These are phyloP conservation scores for Rosalia funebris DNA, from an alignment of 2,888 invertebrate species.

Conservation along the genomic window DNA sequence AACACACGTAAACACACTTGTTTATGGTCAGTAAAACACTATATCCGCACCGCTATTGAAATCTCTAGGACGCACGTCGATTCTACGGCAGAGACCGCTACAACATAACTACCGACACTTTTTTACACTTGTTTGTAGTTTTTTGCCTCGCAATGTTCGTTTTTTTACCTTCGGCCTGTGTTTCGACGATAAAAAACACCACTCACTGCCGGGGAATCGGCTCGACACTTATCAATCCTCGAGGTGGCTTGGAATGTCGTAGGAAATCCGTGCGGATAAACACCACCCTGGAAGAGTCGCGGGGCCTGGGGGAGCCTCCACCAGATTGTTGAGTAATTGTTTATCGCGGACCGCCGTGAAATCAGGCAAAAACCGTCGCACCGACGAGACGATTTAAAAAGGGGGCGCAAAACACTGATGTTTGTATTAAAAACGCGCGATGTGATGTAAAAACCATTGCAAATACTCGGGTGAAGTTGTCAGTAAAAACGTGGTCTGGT, in stretches of 20 bases:
- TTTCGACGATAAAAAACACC: neutral
- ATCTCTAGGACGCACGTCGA: conserved; percentile 22
- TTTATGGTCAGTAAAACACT: conserved; percentile 9
- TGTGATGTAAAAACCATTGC: conserved; percentile 40
- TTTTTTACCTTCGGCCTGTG: neutral
- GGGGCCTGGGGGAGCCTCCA: conserved; percentile 7
- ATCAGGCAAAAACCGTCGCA: conserved; percentile 35
- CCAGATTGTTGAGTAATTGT: conserved; percentile 20
- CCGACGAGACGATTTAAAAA: conserved; percentile 29
- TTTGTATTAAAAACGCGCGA: conserved; percentile 31
- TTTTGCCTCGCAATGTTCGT: conserved; percentile 4
- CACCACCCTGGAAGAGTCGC: neutral
- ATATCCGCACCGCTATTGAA: conserved; percentile 2
- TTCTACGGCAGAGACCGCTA: neutral
- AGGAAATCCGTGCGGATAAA: neutral
- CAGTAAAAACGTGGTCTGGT: conserved; percentile 40
- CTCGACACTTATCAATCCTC: neutral
- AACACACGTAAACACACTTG: conserved; percentile 14
- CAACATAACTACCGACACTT: conserved; percentile 10
- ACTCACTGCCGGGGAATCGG: neutral
- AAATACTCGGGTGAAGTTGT: conserved; percentile 34
- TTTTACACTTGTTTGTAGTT: conserved; percentile 18
- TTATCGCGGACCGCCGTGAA: conserved; percentile 24
- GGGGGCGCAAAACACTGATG: conserved; percentile 30
- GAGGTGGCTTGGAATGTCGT: neutral